Evolutionary conservation across 2,113 vertebrate species (phyloP).

Genomic region (Gadus macrocephalus): DNA sequence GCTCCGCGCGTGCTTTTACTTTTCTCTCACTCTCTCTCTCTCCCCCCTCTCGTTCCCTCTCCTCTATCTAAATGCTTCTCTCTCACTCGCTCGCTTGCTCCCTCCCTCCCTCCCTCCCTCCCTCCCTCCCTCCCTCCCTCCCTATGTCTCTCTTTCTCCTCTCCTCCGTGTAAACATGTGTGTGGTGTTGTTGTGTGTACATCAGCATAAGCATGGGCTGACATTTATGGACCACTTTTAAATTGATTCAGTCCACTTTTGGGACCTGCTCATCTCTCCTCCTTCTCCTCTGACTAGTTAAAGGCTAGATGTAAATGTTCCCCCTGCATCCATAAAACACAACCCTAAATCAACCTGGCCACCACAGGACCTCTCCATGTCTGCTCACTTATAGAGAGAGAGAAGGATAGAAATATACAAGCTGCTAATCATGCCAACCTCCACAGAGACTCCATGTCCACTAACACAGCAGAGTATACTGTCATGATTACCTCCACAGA

Average conservation of each 20-base stretch:
- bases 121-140: not conserved
- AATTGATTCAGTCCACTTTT: conserved; percentile 56
- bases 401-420: no score
- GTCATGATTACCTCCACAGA: no score
- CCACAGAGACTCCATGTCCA: no score
- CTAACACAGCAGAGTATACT: no score
- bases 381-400: no score
- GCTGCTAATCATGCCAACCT: no score
- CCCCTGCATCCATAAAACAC: no score
- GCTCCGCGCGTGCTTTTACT: no score
- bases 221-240: conserved; percentile 60
- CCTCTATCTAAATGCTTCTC: not conserved
- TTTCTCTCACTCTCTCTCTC: not conserved
- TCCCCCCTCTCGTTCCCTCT: not conserved
- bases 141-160: no score
- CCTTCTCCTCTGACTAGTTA: not conserved
- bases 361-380: no score
- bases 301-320: not conserved
- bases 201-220: conserved; percentile 68
- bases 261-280: conserved; percentile 31
- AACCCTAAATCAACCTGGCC: no score
- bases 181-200: conserved; percentile 37
- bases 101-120: not conserved
- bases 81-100: conserved; percentile 26
- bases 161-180: conserved; percentile 35